Conservation (phyloP, 2,888 invertebrate species). For the Hirtodrosophila alboralis region DNA sequence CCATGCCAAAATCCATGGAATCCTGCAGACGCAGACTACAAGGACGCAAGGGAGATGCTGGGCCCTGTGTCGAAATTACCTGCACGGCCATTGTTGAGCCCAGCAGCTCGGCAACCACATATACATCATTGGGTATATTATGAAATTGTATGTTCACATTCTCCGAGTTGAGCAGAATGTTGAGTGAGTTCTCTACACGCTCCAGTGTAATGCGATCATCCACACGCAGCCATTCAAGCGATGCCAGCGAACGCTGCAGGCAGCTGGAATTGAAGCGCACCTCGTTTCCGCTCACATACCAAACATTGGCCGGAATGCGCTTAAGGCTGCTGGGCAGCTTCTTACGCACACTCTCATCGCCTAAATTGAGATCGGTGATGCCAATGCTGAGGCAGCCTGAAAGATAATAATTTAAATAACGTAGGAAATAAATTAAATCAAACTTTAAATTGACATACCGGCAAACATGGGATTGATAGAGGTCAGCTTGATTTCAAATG, state of each 20-base stretch:
- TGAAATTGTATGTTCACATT: constrained; percentile 90
- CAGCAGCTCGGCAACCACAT: constrained; percentile 92
- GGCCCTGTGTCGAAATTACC: constrained; percentile 87
- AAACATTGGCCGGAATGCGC: constrained; percentile 87
- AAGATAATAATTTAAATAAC: background rate
- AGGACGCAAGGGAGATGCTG: constrained; percentile 84
- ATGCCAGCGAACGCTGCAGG: constrained; percentile 87
- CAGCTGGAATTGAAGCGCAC: constrained; percentile 88
- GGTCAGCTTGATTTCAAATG: constrained; percentile 83
- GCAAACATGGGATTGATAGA: constrained; percentile 83
- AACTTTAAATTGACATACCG: constrained; percentile 74
- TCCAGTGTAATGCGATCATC: constrained; percentile 92
- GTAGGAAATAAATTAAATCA: background rate
- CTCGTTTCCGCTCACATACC: constrained; percentile 86
- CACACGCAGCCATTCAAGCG: constrained; percentile 91
- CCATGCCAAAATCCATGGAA: constrained; percentile 86
- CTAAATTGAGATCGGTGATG: constrained; percentile 88
- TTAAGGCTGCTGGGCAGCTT: constrained; percentile 88
- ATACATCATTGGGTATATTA: constrained; percentile 92
- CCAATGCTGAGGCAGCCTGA: constrained; percentile 91
- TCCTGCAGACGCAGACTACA: constrained; percentile 86
- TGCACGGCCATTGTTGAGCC: constrained; percentile 91
- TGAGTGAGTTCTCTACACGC: constrained; percentile 88
- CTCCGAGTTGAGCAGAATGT: constrained; percentile 92
- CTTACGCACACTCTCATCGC: constrained; percentile 87